Base-by-base conservation (phyloP, 2,888 invertebrate genomes). In the Myopa tessellatipennis region DNA sequence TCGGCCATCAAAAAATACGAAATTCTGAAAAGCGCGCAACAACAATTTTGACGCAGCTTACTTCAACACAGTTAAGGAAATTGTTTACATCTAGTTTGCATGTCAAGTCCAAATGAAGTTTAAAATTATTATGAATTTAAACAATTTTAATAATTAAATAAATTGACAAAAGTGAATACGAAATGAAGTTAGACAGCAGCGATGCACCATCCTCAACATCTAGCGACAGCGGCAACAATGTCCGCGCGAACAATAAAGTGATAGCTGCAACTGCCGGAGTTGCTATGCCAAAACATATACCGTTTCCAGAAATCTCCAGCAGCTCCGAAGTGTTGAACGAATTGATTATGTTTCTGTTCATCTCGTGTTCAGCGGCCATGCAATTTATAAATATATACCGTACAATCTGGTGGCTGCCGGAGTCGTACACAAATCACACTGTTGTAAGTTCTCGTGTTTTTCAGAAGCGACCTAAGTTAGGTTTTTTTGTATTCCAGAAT, bases 401-500 rank as follows among this genome's bases (percentile, higher is more conserved):
- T 83, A 98, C 97, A 3, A 95, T 96, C 16, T 99, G 98, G 98
- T 99, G 99, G 99, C 89, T 98, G 74, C 97, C 98, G 0, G 94
- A 98, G 87, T 97, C 98, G 0, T 94, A 96, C 87, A 95, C 94
- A 79, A 93, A 93, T 85, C 95, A 96, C 86, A 94, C 96, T 79
- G 92, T 98, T 93, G 98, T 98, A 90, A 90, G 92, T 81, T 50
- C 6, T 55, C 1, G 14, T 55, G 8, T 8, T 14, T 50, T 50
- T 8, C 50, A 50, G 26, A 26, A 26, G 26, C 26, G 26, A 26
- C 26, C 26, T 1, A 26, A 26, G n/a, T 10, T 34, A 34, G 36
- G 12, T 38, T 40, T 67, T 60, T 81, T 80, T 80, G 93, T 36
- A 10, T 77, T 80, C 0, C 91, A 98, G 98, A 98, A 98, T 89